Percentiles rank a stretch among this genome's conserved stretches.
These are phyloP conservation scores for Hafferia zeledoni DNA, from an alignment of 2,797 vertebrate species.

Conservation along the genomic window DNA sequence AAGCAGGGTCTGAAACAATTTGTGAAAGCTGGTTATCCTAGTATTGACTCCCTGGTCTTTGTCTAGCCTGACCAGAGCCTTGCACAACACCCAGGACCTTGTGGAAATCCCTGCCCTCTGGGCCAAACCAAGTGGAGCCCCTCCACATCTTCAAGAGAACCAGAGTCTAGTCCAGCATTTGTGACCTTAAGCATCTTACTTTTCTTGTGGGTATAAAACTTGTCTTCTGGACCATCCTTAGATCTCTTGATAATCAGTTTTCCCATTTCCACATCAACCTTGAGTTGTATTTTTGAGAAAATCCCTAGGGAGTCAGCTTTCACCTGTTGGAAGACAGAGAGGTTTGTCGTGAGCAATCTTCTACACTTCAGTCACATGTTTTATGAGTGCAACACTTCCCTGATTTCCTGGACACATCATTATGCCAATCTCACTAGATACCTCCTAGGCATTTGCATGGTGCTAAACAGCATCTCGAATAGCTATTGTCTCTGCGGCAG, in stretches of 20 bases:
- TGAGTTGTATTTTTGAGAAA: constrained; percentile 90
- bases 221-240: constrained; percentile 95
- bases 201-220: constrained; percentile 94
- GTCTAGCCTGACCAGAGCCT: not conserved
- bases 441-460: not conserved
- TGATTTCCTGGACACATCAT: not conserved
- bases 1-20: not conserved
- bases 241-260: constrained; percentile 93
- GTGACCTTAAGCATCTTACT: constrained; percentile 78
- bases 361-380: not conserved
- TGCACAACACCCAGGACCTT: not conserved
- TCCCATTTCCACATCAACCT: constrained; percentile 96
- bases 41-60: not conserved
- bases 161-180: not conserved
- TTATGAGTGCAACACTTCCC: not conserved
- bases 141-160: not conserved
- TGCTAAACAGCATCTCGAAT: constrained; percentile 21
- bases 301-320: constrained; percentile 92
- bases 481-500: constrained; percentile 11
- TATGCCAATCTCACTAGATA: not conserved
- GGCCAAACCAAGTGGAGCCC: not conserved
- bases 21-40: not conserved
- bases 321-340: constrained; percentile 79
- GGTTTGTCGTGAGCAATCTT: not conserved
- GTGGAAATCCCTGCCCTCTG: not conserved